Evolutionary conservation across 2,797 vertebrate species (phyloP), one percentile per base, ranked within the genome.

Genomic region (Dendrocincla fuliginosa): DNA sequence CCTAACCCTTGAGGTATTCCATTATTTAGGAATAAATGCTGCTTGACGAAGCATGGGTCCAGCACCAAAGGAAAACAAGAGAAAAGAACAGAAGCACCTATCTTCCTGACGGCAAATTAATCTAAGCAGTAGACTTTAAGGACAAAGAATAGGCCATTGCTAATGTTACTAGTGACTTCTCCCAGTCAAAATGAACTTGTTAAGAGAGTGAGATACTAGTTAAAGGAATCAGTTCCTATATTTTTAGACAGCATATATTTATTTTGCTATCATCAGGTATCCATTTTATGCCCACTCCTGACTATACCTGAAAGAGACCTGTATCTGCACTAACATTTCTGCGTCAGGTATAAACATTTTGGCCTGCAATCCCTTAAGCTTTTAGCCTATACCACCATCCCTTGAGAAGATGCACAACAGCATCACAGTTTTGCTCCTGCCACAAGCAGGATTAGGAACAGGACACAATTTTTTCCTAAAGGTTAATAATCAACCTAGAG

Each of bases 1-100:
- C 19, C 35, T 90, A 73, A 28, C 25, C 74, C 49, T 35, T 61
- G 50, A 90, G 89, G 84, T 78, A 91, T 53, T 86, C 41, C 41
- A 30, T 71, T 84, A 78, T 64, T 94, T 82, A 81, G 37, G 63
- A 84, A 88, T 82, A 96, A 95, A 95, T 91, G 37, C 67, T 93
- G 41, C 46, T 73, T 88, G 83, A 42, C 0, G 0, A 92, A 86
- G 55, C 77, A 59, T 32, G 16, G 50, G 20, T 44, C 42, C 57
- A 39, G 28, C 16, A 46, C 10, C 50, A 47, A 89, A 65, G 81
- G 57, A 44, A 93, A 84, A 32, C 12, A 50, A 41, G 46, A 35
- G 50, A 49, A 86, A 78, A 53, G 13, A 55, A 23, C 20, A 77
- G 37, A 89, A 85, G 9, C 18, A 76, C 23, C 39, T 56, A 6